phyloP scores from a whole-genome alignment of 2,888 invertebrate genomes.

The Phanerotoma sp. region DNA sequence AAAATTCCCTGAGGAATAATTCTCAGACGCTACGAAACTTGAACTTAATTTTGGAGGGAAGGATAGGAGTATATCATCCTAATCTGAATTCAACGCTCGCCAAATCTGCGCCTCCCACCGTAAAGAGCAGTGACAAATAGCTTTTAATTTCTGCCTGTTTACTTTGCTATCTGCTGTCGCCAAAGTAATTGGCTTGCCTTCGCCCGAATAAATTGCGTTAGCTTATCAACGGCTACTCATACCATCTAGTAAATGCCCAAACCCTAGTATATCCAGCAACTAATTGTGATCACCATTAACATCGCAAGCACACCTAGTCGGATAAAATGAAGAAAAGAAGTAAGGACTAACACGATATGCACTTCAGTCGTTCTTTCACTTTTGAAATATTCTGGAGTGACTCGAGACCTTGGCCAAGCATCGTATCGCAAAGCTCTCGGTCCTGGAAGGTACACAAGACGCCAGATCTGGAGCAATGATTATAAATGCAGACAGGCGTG shows the following conservation, averaged over 20 bases:
- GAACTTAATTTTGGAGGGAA: constrained; percentile 13
- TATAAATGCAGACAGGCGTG: constrained; percentile 51
- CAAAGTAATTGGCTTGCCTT: constrained; percentile 21
- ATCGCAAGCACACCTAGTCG: constrained; percentile 16
- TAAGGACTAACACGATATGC: too few species aligned
- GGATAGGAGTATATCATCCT: constrained; percentile 38
- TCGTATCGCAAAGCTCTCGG: constrained; percentile 24
- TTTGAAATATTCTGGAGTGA: too few species aligned
- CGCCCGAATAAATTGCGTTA: constrained; percentile 42
- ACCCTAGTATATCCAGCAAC: too few species aligned
- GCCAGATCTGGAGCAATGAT: constrained; percentile 51
- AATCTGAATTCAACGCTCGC: constrained; percentile 53
- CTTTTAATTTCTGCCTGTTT: constrained; percentile 58
- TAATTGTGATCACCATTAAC: constrained; percentile 27
- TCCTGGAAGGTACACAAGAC: constrained; percentile 38
- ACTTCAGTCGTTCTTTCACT: too few species aligned
- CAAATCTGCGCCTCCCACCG: constrained; percentile 25
- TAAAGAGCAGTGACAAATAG: constrained; percentile 54
- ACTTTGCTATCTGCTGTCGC: constrained; percentile 37
- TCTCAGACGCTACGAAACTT: constrained; percentile 6
- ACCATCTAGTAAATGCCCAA: constrained; percentile 37
- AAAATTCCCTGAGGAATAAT: constrained; percentile 3
- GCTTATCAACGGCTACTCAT: constrained; percentile 57
- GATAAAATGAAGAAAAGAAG: too few species aligned
- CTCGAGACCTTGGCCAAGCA: neutral